A percentile compares a stretch with the other conserved stretches of the same genome.
phyloP scores from a whole-genome alignment of 2,113 vertebrate genomes.

The Heptranchias perlo region DNA sequence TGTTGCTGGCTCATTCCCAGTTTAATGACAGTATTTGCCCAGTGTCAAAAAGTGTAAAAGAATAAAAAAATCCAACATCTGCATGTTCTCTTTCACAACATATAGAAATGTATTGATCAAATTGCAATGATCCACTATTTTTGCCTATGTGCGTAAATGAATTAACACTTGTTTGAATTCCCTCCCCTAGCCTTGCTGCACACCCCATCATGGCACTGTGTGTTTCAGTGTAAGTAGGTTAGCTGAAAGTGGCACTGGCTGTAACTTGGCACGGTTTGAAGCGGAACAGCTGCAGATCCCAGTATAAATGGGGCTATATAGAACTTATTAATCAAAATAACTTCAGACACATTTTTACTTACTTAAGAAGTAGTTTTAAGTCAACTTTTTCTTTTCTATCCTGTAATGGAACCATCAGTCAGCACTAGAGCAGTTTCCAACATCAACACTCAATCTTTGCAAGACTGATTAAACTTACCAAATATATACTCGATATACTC shows the following conservation, averaged over 20 bases:
- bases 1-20: neutral
- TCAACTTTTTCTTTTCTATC: constrained; percentile 17
- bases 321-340: neutral
- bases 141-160: neutral
- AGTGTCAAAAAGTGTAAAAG: neutral
- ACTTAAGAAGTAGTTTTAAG: constrained; percentile 1
- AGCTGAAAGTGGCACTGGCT: neutral
- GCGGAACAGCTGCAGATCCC: constrained; percentile 21
- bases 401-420: constrained; percentile 4
- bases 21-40: neutral
- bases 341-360: constrained; percentile 34
- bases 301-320: constrained; percentile 35
- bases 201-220: neutral
- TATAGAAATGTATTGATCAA: neutral
- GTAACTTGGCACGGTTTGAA: neutral
- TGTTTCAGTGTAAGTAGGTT: neutral
- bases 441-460: constrained; percentile 14
- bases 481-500: neutral
- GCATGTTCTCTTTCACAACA: too few relatives aligned
- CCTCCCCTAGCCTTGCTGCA: neutral
- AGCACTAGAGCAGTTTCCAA: neutral
- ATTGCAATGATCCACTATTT: neutral
- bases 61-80: neutral
- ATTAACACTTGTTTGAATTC: neutral
- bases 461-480: constrained; percentile 33